phyloP scores from a whole-genome alignment of 2,113 vertebrate species.

The Myiozetetes cayanensis region DNA sequence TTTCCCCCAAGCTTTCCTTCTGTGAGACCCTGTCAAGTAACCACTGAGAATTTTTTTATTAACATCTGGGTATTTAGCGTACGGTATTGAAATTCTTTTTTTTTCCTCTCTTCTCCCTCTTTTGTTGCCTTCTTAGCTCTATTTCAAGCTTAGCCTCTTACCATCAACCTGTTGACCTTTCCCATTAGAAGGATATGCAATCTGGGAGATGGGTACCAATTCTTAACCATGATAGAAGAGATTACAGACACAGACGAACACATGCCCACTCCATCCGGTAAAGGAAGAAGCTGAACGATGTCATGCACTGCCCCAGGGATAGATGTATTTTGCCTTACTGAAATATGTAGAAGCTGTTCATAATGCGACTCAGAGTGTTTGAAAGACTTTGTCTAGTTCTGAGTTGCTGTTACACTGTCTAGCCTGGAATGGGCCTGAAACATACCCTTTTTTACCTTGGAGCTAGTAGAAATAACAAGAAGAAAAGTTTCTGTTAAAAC shows the following conservation, averaged over 20 bases:
- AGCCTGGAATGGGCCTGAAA: neutral
- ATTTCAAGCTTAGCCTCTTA: neutral
- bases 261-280: neutral
- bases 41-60: neutral
- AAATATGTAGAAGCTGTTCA: neutral
- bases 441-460: neutral
- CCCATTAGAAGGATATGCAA: neutral
- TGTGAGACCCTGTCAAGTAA: neutral
- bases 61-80: neutral
- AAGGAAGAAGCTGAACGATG: neutral
- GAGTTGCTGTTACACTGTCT: neutral
- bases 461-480: neutral
- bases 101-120: neutral
- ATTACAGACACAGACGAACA: neutral
- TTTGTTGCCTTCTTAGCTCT: neutral
- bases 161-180: neutral
- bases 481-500: neutral
- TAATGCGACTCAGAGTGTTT: neutral
- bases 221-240: neutral
- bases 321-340: neutral
- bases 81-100: neutral
- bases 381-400: neutral
- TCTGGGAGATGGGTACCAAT: neutral
- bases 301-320: neutral
- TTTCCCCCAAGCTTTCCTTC: neutral